phyloP scores from a whole-genome alignment of 2,888 invertebrate species.

The Subacronicta megacephala region DNA sequence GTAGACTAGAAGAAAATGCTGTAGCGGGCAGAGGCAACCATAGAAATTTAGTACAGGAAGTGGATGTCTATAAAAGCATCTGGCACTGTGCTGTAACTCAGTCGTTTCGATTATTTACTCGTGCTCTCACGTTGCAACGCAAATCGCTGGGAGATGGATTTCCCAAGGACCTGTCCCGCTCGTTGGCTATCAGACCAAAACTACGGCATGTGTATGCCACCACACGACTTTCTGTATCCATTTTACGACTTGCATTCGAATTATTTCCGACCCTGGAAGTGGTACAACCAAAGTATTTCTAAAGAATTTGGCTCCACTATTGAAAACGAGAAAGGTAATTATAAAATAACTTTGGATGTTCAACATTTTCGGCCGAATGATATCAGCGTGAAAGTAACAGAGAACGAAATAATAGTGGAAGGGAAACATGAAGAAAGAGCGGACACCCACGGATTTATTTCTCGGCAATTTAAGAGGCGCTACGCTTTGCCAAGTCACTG shows the following conservation, averaged over 20 bases:
- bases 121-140: conserved; percentile 15
- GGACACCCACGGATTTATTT: conserved; percentile 83
- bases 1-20: too few relatives aligned
- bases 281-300: conserved; percentile 49
- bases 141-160: conserved; percentile 56
- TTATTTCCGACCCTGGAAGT: conserved; percentile 69
- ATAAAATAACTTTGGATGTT: conserved; percentile 91
- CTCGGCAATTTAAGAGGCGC: conserved; percentile 82
- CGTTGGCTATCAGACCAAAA: conserved; percentile 51
- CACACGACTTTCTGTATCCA: conserved; percentile 64
- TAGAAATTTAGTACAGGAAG: conserved; percentile 53
- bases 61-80: conserved; percentile 64
- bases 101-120: conserved; percentile 44
- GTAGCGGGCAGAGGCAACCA: conserved; percentile 57
- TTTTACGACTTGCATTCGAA: conserved; percentile 54
- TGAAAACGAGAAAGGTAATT: conserved; percentile 69
- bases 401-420: conserved; percentile 90
- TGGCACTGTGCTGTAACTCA: conserved; percentile 57
- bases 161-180: conserved; percentile 53
- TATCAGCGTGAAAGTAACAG: conserved; percentile 91
- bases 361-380: conserved; percentile 92
- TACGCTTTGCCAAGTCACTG: conserved; percentile 78
- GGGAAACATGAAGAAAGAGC: conserved; percentile 85
- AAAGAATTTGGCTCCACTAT: conserved; percentile 68
- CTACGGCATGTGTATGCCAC: conserved; percentile 59